Conservation (phyloP, 2,888 invertebrate genomes). For the Orthosia gracilis region DNA sequence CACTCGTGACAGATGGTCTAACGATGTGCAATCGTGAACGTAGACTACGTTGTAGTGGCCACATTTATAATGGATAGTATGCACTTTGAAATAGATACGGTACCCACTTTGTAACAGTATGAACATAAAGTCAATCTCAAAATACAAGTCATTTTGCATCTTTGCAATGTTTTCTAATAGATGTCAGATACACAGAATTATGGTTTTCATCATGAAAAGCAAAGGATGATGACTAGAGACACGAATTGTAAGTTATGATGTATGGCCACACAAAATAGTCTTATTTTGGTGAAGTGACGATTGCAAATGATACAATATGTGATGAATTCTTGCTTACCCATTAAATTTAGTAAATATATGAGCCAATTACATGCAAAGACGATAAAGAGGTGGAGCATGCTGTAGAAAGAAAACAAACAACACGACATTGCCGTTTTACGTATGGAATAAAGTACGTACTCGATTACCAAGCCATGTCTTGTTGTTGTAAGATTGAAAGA, state of each 20-base stretch:
- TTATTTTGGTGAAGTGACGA: conserved; percentile 74
- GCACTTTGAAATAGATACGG: conserved; percentile 54
- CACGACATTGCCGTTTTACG: conserved; percentile 72
- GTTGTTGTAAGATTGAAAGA: conserved; percentile 79
- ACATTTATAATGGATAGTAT: conserved; percentile 62
- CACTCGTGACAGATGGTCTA: conserved; percentile 90
- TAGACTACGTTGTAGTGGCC: conserved; percentile 89
- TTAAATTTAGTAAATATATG: conserved; percentile 65
- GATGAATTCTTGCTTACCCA: conserved; percentile 76
- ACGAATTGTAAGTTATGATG: conserved; percentile 54
- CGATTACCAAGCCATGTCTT: conserved; percentile 76
- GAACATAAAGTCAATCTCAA: conserved; percentile 41
- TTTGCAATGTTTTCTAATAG: conserved; percentile 89
- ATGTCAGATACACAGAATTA: conserved; percentile 49
- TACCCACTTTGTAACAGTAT: conserved; percentile 40
- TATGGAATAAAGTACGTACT: conserved; percentile 58
- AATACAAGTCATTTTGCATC: conserved; percentile 67
- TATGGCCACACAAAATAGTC: conserved; percentile 90
- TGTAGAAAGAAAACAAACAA: conserved; percentile 75
- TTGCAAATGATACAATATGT: conserved; percentile 73
- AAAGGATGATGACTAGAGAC: conserved; percentile 54
- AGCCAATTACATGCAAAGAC: conserved; percentile 77
- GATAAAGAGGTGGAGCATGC: conserved; percentile 79
- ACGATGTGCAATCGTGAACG: conserved; percentile 86
- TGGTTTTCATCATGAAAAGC: conserved; percentile 65